These are phyloP conservation scores for Protosalanx chinensis DNA, from an alignment of 2,797 vertebrate species.

Conservation along the genomic window DNA sequence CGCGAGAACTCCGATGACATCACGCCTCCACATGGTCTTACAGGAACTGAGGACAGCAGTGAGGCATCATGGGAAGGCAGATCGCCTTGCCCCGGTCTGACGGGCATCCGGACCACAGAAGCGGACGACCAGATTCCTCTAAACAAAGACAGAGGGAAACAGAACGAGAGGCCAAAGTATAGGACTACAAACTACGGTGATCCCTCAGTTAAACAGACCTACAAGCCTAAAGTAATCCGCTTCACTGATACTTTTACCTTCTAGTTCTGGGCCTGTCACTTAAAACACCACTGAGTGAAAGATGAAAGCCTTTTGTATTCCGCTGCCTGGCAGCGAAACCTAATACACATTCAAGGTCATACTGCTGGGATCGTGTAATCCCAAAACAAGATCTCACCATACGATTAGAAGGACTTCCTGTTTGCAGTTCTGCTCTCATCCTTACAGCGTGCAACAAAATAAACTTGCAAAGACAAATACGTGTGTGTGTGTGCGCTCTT, in stretches of 20 bases:
- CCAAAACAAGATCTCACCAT: constrained; percentile 14
- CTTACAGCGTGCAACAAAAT: background rate
- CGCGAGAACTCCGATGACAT: constrained; percentile 6
- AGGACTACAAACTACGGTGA: constrained; percentile 84
- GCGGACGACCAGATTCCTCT: constrained; percentile 16
- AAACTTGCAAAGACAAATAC: background rate
- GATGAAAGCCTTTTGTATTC: background rate
- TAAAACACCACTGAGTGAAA: background rate
- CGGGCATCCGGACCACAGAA: background rate
- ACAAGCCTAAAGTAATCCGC: constrained; percentile 79
- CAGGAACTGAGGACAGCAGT: constrained; percentile 13
- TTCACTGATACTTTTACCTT: constrained; percentile 80
- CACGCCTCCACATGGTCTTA: background rate
- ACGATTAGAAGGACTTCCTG: background rate
- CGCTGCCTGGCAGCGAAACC: background rate
- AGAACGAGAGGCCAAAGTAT: constrained; percentile 75
- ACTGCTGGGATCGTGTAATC: constrained; percentile 9
- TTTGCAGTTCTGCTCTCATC: background rate
- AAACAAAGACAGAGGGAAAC: background rate
- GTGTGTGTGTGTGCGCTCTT: background rate
- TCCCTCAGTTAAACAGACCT: constrained; percentile 72
- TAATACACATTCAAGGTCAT: constrained; percentile 2
- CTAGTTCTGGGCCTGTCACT: constrained; percentile 23
- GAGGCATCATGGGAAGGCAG: constrained; percentile 22
- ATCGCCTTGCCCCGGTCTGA: background rate